phyloP scores from a whole-genome alignment of 2,888 invertebrate species.

The Heteropelma amictum region DNA sequence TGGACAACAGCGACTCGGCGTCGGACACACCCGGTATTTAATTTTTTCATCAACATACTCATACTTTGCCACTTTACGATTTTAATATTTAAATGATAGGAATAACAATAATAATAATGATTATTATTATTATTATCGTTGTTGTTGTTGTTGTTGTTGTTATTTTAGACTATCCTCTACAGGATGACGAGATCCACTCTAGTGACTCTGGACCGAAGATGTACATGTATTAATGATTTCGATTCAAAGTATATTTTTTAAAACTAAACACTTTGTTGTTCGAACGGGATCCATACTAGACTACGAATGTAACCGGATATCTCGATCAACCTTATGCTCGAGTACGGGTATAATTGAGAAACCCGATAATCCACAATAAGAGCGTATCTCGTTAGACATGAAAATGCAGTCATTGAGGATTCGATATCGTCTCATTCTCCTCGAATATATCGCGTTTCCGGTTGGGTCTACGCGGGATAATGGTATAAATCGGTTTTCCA shows the following conservation, averaged over 20 bases:
- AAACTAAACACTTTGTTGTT: too few relatives aligned
- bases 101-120: too few relatives aligned
- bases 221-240: too few relatives aligned
- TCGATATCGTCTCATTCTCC: slow-evolving; percentile 17
- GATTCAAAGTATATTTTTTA: too few relatives aligned
- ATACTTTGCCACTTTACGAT: neutral
- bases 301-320: slow-evolving; percentile 15
- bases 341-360: slow-evolving; percentile 42
- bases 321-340: slow-evolving; percentile 1
- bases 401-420: slow-evolving; percentile 27
- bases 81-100: too few relatives aligned
- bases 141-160: too few relatives aligned
- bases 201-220: too few relatives aligned
- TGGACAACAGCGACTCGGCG: slow-evolving; percentile 66
- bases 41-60: neutral
- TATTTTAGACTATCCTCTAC: too few relatives aligned
- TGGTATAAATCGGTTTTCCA: neutral
- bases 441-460: slow-evolving; percentile 22
- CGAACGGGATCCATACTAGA: too few relatives aligned
- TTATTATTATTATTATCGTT: too few relatives aligned
- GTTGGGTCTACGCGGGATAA: neutral
- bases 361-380: slow-evolving; percentile 26
- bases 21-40: slow-evolving; percentile 67
- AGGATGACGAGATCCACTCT: too few relatives aligned
- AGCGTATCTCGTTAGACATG: slow-evolving; percentile 41